phyloP scores from a whole-genome alignment of 2,113 vertebrate genomes.

The Gopherus flavomarginatus region DNA sequence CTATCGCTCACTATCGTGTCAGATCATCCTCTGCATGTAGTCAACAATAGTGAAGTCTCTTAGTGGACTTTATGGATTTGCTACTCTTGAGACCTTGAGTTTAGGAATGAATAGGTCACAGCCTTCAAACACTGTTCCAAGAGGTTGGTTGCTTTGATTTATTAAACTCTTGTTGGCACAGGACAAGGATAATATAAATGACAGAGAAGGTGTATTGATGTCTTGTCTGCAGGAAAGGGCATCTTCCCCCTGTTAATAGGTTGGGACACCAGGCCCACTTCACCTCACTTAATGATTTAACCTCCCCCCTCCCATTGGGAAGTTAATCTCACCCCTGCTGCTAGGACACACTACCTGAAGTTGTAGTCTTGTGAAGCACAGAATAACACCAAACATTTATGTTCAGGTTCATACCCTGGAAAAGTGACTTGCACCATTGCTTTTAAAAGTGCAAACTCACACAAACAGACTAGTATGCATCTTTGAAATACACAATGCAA shows the following conservation, averaged over 20 bases:
- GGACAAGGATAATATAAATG: conserved; percentile 63
- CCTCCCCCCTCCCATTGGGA: conserved; percentile 37
- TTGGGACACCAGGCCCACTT: conserved; percentile 61
- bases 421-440: conserved; percentile 61
- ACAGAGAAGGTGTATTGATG: conserved; percentile 1
- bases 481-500: not conserved
- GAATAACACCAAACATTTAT: conserved; percentile 42
- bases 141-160: conserved; percentile 69
- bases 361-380: conserved; percentile 65
- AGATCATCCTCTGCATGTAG: not conserved
- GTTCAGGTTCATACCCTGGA: conserved; percentile 49
- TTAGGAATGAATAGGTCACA: conserved; percentile 34
- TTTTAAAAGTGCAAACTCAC: conserved; percentile 46
- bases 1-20: not conserved
- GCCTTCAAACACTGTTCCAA: conserved; percentile 62
- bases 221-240: conserved; percentile 43
- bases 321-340: conserved; percentile 67
- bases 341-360: conserved; percentile 63
- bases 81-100: not conserved
- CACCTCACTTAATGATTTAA: conserved; percentile 62
- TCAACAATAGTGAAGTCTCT: not conserved
- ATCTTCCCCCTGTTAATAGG: conserved; percentile 63
- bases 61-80: not conserved
- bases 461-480: conserved; percentile 24
- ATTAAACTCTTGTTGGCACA: conserved; percentile 61